Evolutionary conservation across 1,140 invertebrate species (phyloP).

Genomic region (Eumeta japonica): DNA sequence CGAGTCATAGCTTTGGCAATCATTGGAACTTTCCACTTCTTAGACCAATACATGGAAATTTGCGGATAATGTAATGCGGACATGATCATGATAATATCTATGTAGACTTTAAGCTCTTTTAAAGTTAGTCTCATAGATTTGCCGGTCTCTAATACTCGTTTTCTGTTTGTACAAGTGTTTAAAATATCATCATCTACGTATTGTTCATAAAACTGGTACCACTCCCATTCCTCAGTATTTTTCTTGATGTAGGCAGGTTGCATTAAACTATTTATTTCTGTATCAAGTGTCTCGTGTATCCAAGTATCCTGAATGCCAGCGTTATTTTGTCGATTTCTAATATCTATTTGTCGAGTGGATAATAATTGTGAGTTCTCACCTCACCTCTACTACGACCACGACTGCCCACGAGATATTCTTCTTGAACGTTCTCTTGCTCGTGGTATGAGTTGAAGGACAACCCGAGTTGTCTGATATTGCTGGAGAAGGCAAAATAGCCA

Average conservation of each 20-base stretch:
- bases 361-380: too few species aligned
- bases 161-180: constrained; percentile 8
- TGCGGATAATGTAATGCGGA: too few species aligned
- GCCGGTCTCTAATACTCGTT: constrained; percentile 6
- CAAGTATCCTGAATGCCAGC: constrained; percentile 8
- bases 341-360: constrained; percentile 7
- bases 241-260: constrained; percentile 9
- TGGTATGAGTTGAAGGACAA: too few species aligned
- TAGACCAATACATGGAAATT: too few species aligned
- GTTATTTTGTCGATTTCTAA: constrained; percentile 9
- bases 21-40: too few species aligned
- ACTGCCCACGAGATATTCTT: too few species aligned
- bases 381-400: too few species aligned
- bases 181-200: constrained; percentile 11
- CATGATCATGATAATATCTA: too few species aligned
- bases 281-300: constrained; percentile 6
- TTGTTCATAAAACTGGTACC: constrained; percentile 6
- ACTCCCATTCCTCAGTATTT: constrained; percentile 7
- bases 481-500: too few species aligned
- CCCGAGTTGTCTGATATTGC: too few species aligned
- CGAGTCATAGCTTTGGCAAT: too few species aligned
- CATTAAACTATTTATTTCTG: constrained; percentile 6
- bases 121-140: constrained; percentile 11
- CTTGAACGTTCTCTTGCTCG: too few species aligned
- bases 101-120: constrained; percentile 12